phyloP scores from a whole-genome alignment of 30 jellyfish, hydroid and myxozoan genomes.

The Aurelia sp. region DNA sequence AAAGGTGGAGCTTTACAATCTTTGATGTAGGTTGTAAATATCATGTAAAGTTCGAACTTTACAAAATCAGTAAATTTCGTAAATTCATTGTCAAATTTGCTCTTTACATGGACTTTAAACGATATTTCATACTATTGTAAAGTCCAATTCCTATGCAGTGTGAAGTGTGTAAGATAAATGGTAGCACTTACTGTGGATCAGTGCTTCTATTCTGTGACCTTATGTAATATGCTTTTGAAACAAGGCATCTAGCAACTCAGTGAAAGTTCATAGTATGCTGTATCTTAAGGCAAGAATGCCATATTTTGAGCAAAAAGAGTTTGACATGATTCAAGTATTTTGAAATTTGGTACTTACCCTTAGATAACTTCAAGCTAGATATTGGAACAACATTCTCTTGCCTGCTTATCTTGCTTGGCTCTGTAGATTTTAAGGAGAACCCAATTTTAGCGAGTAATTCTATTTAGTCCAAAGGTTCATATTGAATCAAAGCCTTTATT shows the following conservation, averaged over 20 bases:
- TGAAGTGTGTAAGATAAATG: conserved; percentile 17
- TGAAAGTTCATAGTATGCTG: too few relatives aligned
- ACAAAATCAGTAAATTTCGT: too few relatives aligned
- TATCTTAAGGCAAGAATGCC: too few relatives aligned
- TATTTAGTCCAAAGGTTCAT: not conserved
- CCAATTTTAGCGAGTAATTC: not conserved
- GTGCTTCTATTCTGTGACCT: conserved; percentile 12
- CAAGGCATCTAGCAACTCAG: not conserved
- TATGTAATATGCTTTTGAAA: not conserved
- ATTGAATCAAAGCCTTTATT: too few relatives aligned
- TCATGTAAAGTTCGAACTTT: too few relatives aligned
- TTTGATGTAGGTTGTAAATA: too few relatives aligned
- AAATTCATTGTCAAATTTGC: too few relatives aligned
- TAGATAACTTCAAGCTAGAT: conserved; percentile 5
- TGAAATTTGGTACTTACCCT: conserved; percentile 21
- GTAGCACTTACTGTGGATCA: not conserved
- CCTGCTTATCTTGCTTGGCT: conserved; percentile 22
- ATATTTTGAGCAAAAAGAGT: too few relatives aligned
- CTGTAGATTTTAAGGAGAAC: conserved; percentile 10
- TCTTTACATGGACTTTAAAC: too few relatives aligned
- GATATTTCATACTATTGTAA: too few relatives aligned
- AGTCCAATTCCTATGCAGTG: too few relatives aligned
- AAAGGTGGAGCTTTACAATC: too few relatives aligned
- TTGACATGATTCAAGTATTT: not conserved
- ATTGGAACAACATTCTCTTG: conserved; percentile 12